Evolutionary conservation across 2,797 vertebrate genomes (phyloP).

Genomic region (Margarornis squamiger): DNA sequence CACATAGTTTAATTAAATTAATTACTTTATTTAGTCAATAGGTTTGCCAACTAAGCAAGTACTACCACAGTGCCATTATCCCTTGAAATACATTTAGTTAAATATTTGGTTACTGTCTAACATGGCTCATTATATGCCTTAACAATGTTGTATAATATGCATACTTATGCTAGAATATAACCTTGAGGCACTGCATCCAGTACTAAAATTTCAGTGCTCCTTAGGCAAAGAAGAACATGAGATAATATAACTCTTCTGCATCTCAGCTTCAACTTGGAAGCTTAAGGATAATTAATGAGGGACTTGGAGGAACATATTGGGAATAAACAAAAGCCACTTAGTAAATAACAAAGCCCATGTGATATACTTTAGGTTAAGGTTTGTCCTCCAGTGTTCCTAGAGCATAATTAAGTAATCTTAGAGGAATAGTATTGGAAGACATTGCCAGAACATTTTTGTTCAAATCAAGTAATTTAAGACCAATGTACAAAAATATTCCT

Average conservation of each 20-base stretch:
- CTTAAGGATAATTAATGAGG: conserved; percentile 60
- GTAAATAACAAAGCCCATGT: conserved; percentile 39
- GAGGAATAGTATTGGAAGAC: neutral
- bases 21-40: conserved; percentile 36
- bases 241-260: neutral
- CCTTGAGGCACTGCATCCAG: neutral
- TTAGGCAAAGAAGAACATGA: neutral
- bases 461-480: conserved; percentile 5
- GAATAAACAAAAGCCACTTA: conserved; percentile 50
- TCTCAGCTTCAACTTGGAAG: conserved; percentile 35
- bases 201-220: conserved; percentile 11
- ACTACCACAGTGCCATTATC: neutral
- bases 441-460: neutral
- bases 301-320: conserved; percentile 2
- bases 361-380: neutral
- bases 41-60: conserved; percentile 32
- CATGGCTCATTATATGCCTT: conserved; percentile 38
- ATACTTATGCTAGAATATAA: conserved; percentile 33
- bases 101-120: conserved; percentile 60
- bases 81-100: conserved; percentile 50
- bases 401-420: conserved; percentile 33
- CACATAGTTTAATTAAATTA: conserved; percentile 32
- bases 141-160: neutral
- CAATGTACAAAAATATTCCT: neutral
- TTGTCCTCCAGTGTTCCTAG: neutral